Evolutionary conservation across 2,113 vertebrate species (phyloP), one percentile per base, ranked within the genome.

Genomic region (Mesoclemmys tuberculata): DNA sequence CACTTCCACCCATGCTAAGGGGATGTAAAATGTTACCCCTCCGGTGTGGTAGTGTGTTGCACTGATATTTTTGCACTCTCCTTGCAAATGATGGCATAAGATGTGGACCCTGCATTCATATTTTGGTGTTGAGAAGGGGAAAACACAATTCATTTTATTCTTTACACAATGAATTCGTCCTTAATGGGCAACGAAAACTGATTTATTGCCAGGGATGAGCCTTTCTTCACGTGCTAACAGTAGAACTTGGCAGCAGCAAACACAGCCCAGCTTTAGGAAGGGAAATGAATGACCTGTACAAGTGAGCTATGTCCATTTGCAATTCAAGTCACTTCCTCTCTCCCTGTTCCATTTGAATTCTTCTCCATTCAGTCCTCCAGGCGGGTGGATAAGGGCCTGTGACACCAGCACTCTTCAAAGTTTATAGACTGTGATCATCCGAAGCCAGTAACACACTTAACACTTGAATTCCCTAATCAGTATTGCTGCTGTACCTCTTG

Each of bases 321-420:
- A 21, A 2, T 10, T 3, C 38, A 58, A 1, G 29, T 2, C 10
- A 22, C 10, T 58, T 71, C 38, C 85, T 22, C 22, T 44, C 27
- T 71, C 4, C 81, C 61, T 14, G 8, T 68, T 68, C 68, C 10
- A 22, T 3, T 12, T 0, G 6, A 75, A 74, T 58, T 74, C 19
- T 56, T 41, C 80, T 2, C 48, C 35, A 35, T 26, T 1, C 0
- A 0, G 10, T 82, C 3, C 74, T 46, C 2, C 0, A 1, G 61
- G 46, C 22, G 22, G 4, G 41, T 1, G 49, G 1, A 1, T 21
- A 2, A 4, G 41, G 51, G 71, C 19, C 35, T 41, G 31, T 21
- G 55, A 1, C 35, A 0, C 10, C 1, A 29, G 0, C 22, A 52
- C 61, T 5, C 35, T 49, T 5, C 5, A 61, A 19, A 0, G 46